Base-by-base conservation (phyloP, 2,888 invertebrate species). In the Peribatodes rhomboidaria region DNA sequence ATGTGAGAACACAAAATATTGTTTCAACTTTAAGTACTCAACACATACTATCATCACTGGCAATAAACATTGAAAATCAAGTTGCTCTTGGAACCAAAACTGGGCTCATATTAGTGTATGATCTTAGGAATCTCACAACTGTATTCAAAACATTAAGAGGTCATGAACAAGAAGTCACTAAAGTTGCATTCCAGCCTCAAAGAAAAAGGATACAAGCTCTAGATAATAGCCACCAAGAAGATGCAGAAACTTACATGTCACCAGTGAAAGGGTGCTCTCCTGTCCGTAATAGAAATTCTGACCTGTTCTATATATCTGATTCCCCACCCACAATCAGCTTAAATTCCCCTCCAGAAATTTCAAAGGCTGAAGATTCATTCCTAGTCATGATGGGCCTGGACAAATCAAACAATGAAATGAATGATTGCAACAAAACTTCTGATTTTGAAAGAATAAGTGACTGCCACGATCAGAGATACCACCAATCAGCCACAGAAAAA, bases 41-140 rank as follows among this genome's bases (percentile, higher is more conserved):
- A 35, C 82, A 89, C 58, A 87, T 88, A 33, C 78, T 94, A 16
- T 89, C 90, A 71, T 83, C 90, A 63, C 67, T 93, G 68, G 82
- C 94, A 72, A 81, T 92, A 73, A 88, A 94, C 73, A 73, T 83
- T 37, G 91, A 93, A 31, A 92, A 90, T 69, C 89, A 89, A 74
- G 89, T 95, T n/a, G 94, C 93, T 7, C 85, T 94, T 46, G 95
- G 94, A 13, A 91, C 94, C 18, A 94, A 94, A 76, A 93, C 90
- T 82, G 95, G 95, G n/a, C 74, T 84, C 52, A 84, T 94, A 4
- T 77, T 93, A 44, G 74, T 94, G 4, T 95, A 94, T 82, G 95
- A 95, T 80, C 85, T 94, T 13, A 88, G 95, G 74, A 94, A 94
- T 72, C 80, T 94, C 46, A 86, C 87, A 33, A 85, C 82, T 62